Conservation (phyloP, 2,797 vertebrate species). For the Rachycentron canadum region DNA sequence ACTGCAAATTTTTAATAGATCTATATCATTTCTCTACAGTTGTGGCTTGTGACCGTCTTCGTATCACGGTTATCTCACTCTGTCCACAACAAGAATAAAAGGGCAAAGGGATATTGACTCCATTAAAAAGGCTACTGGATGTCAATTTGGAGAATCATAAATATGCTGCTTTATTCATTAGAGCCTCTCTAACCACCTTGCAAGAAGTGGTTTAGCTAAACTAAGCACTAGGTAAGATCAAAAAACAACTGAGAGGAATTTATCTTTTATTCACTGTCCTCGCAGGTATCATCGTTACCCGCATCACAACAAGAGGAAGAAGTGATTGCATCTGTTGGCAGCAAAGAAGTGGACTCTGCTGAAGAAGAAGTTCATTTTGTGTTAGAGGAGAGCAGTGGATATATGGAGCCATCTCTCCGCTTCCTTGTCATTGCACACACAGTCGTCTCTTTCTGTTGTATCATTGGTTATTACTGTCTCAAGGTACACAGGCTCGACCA, state of each 20-base stretch:
- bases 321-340: slow-evolving; percentile 32
- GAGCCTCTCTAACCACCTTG: neutral
- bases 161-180: neutral
- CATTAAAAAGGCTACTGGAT: too few relatives aligned
- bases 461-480: slow-evolving; percentile 96
- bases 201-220: neutral
- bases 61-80: neutral
- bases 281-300: slow-evolving; percentile 88
- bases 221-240: neutral
- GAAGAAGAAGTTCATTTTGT: slow-evolving; percentile 85
- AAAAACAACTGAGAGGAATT: neutral
- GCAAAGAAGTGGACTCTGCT: slow-evolving; percentile 31
- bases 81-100: neutral
- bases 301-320: slow-evolving; percentile 80
- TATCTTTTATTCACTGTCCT: slow-evolving; percentile 13
- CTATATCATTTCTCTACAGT: too few relatives aligned
- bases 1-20: too few relatives aligned
- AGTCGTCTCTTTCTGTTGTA: slow-evolving; percentile 94
- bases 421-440: slow-evolving; percentile 92
- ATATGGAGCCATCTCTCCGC: slow-evolving; percentile 88
- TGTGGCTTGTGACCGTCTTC: neutral
- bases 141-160: neutral
- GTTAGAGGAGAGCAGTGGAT: slow-evolving; percentile 87
- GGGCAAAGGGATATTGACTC: neutral
- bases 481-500: slow-evolving; percentile 83